Evolutionary conservation across 2,888 invertebrate species (phyloP), one percentile per base, ranked within the genome.

Genomic region (Galerucella nymphaeae): DNA sequence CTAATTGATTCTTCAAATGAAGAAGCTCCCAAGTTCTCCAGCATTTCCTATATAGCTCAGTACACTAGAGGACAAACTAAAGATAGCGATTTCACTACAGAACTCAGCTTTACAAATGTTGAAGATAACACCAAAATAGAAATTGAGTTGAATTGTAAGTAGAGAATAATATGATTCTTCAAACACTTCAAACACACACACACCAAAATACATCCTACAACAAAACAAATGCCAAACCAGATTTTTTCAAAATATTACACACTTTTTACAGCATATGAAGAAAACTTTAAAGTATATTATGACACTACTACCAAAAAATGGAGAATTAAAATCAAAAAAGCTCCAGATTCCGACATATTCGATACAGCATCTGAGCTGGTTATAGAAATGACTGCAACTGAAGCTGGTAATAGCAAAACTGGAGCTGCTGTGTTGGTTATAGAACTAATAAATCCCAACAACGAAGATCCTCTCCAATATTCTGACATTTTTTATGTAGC

Each of bases 231-330:
- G 2, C 2, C 3, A 59, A 10, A 9, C 2, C 1, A 14, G 3
- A 5, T 5, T 53, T 53, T 53, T 8, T 9, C 2, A 14, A 3
- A 20, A 18, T 13, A 55, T 10, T 30, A 30, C 8, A 16, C 20
- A 20, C n/a, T 41, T 62, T n/a, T 77, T 77, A 41, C 61, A 77
- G 77, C 57, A 13, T 76, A 75, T 30, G 30, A 4, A 0, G 45
- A 55, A 11, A 61, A 75, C 18, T 75, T 75, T 30, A 20, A 61
- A 5, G 53, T 74, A 1, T 16, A 13, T 23, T 74, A 72, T n/a
- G 50, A 63, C 48, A 11, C 10, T 10, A 14, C 23, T 42, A 11
- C n/a, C 2, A 59, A 45, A 18, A 50, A 58, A 55, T 74, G 63
- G 50, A 38, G 23, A 8, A 57, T 74, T 16, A 6, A 53, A 2